Evolutionary conservation across 2,888 invertebrate species (phyloP), one percentile per base, ranked within the genome.

Genomic region (Pollenia griseotomentosa): DNA sequence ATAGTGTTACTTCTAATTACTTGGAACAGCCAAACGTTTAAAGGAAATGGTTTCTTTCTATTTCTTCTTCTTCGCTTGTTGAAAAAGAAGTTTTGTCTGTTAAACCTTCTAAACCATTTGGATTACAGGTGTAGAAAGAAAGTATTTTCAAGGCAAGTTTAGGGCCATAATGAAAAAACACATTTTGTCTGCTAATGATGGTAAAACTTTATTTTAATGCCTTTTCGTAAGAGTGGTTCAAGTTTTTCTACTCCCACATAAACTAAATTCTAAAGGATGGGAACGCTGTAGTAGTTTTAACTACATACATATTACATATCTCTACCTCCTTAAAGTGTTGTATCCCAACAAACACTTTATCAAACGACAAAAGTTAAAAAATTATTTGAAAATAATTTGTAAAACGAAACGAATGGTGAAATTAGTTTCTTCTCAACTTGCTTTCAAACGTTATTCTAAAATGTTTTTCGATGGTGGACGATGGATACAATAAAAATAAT

Each of bases 151-250:
- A 85, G 87, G 87, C 83, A 70, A 86, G 68, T 68, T 23, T 55
- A 57, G 74, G 78, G 73, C 78, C 48, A 70, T 82, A 82, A 86
- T 82, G 82, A 86, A 82, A 74, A 78, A 83, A 85, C 79, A 85
- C 85, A 82, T 78, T 87, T 82, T 75, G 87, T 79, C 65, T 87
- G 82, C 85, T 87, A 83, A 87, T 87, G 82, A 85, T 83, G 82
- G 57, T 14, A 83, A 74, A 84, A 84, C 81, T 81, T 82, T 84
- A 81, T 84, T 80, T 84, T 87, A 82, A 82, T 82, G 61, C 68
- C 61, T 79, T 61, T 74, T 73, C 68, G 40, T 71, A 77, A 81
- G 70, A 82, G 48, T 84, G 70, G 73, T 74, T 78, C 66, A 73
- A 73, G 73, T 42, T 70, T 57, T 68, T 81, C 40, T 68, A 83